These are phyloP conservation scores for Indicator maculatus DNA, from an alignment of 2,113 vertebrate species.

Conservation along the genomic window DNA sequence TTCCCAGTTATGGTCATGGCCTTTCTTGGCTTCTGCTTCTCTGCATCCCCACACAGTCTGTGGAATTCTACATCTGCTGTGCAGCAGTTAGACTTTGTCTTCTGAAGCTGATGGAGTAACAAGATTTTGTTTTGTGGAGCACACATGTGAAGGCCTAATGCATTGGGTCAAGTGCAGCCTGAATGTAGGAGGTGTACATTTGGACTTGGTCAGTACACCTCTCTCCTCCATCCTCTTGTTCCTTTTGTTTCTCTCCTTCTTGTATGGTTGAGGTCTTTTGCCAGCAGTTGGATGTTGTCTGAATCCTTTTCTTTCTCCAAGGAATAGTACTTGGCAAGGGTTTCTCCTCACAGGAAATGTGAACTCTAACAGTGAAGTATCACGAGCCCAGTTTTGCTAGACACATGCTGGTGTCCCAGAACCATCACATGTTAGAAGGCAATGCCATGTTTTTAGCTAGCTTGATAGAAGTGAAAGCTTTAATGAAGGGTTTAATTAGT, in stretches of 20 bases:
- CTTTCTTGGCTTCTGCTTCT: background rate
- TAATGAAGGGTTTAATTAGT: background rate
- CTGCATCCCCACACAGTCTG: background rate
- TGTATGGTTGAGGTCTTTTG: accelerated
- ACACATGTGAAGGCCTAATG: background rate
- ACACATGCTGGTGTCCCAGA: background rate
- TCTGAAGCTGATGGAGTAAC: background rate
- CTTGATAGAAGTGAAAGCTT: background rate
- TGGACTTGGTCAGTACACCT: accelerated
- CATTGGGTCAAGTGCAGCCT: background rate
- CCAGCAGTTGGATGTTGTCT: background rate
- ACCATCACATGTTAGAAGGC: too few species aligned
- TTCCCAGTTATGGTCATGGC: background rate
- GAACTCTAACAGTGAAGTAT: background rate
- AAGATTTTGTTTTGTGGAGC: background rate
- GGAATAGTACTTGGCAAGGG: background rate
- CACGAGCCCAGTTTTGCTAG: background rate
- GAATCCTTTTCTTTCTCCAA: background rate
- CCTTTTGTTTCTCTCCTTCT: background rate
- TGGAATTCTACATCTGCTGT: background rate
- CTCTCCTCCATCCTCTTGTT: background rate
- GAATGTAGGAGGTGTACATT: accelerated
- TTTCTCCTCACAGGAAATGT: background rate
- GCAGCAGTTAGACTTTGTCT: background rate
- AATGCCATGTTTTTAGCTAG: background rate